These are phyloP conservation scores for Erebia palarica DNA, from an alignment of 2,888 invertebrate genomes.

Conservation along the genomic window DNA sequence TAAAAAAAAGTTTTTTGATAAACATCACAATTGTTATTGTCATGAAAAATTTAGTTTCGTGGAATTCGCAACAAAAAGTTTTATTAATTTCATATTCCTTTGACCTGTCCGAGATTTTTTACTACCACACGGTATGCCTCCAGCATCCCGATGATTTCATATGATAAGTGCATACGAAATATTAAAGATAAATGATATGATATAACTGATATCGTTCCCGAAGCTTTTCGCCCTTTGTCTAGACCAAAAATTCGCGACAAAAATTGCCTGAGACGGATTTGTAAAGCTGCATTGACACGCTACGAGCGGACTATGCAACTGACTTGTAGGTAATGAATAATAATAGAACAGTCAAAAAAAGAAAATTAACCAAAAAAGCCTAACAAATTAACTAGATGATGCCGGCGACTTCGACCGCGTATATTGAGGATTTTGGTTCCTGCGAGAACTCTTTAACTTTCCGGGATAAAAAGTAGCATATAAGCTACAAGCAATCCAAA, in stretches of 20 bases:
- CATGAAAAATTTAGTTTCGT: background rate
- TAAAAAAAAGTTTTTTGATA: background rate
- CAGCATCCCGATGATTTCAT: constrained; percentile 32
- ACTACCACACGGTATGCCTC: constrained; percentile 12
- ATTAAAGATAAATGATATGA: constrained; percentile 37
- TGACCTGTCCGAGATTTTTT: constrained; percentile 11
- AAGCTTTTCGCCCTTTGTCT: constrained; percentile 39
- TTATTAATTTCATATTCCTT: constrained; percentile 8
- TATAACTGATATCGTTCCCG: constrained; percentile 30
- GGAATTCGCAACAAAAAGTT: background rate
- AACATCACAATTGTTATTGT: background rate
- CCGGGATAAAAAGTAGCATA: no score
- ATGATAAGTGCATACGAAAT: constrained; percentile 40
- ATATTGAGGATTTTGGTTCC: no score
- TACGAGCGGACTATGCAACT: no score
- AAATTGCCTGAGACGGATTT: constrained; percentile 18
- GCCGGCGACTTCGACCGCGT: no score
- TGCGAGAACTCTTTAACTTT: no score
- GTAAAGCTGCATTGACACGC: background rate
- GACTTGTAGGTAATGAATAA: no score
- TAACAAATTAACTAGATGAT: no score
- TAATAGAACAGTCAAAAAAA: no score
- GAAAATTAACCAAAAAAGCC: no score
- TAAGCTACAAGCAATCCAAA: no score
- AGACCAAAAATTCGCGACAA: constrained; percentile 39